Percentiles rank a stretch among this genome's conserved stretches.
Conservation (phyloP, 1,140 invertebrate species). For the Atta cephalotes region DNA sequence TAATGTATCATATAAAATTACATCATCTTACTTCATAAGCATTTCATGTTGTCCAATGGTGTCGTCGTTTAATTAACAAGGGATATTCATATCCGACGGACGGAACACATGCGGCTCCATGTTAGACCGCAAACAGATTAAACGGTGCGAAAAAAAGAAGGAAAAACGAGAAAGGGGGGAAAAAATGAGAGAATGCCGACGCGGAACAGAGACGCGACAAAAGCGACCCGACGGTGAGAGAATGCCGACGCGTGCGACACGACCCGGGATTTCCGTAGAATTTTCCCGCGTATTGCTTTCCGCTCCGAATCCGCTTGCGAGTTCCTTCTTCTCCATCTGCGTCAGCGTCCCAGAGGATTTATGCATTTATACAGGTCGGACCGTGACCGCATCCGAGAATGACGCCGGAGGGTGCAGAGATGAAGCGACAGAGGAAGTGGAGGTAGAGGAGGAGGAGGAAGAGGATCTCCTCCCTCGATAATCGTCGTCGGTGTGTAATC, state of each 20-base stretch:
- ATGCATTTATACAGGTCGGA: slow-evolving; percentile 65
- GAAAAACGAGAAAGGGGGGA: not conserved
- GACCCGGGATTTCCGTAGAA: slow-evolving; percentile 27
- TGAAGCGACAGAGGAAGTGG: not conserved
- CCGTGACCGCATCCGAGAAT: slow-evolving; percentile 47
- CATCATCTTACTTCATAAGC: slow-evolving; percentile 56
- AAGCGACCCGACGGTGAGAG: slow-evolving; percentile 16
- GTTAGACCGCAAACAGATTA: slow-evolving; percentile 58
- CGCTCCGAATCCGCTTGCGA: slow-evolving; percentile 24
- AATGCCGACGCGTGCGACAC: not conserved
- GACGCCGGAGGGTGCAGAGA: slow-evolving; percentile 14
- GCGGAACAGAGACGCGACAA: slow-evolving; percentile 30
- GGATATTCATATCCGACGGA: slow-evolving; percentile 56
- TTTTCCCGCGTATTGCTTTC: slow-evolving; percentile 46
- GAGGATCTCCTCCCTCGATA: slow-evolving; percentile 68
- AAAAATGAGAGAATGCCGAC: slow-evolving; percentile 31
- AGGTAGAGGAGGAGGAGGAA: slow-evolving; percentile 6
- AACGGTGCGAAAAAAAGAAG: slow-evolving; percentile 41
- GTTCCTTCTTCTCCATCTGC: slow-evolving; percentile 52
- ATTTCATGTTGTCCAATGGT: slow-evolving; percentile 40
- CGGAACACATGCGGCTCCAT: slow-evolving; percentile 14
- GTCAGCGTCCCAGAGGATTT: slow-evolving; percentile 61
- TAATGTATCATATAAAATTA: slow-evolving; percentile 35
- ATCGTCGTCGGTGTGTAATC: slow-evolving; percentile 74
- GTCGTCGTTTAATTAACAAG: slow-evolving; percentile 59